Evolutionary conservation across 1,140 invertebrate genomes (phyloP), one percentile per base, ranked within the genome.

Genomic region (Steinernema feltiae): DNA sequence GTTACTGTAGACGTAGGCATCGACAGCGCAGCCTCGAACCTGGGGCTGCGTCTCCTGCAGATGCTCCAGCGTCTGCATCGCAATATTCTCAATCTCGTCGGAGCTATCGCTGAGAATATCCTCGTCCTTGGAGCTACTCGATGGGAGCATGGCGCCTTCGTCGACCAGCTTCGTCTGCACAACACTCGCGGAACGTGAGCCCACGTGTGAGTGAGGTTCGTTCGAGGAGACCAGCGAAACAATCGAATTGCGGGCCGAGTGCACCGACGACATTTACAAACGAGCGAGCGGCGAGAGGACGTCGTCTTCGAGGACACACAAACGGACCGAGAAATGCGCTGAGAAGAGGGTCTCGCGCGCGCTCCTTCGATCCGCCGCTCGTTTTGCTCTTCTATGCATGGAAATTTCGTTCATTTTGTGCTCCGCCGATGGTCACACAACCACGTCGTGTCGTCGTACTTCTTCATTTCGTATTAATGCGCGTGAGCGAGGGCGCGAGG

Each of bases 121-220:
- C 31, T 81, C 80, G 35, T 81, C 80, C 35, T 81, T 81, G 17
- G 74, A 77, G 27, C 71, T 74, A 12, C 71, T 76, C 0, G 80
- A 81, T 1, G 80, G 79, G 18, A 81, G 73, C 77, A 81, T 81
- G 18, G 78, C 75, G 24, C 80, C 80, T 73, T 81, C 80, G 32
- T 71, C 74, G 24, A 48, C 78, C 7, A 73, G 48, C 27, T 48
- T 30, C 30, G 69, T 71, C 35, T 74, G 53, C 71, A 63, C 46
- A 32, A 63, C 73, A 30, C 79, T 70, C 46, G 76, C 76, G 72
- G 77, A 63, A 21, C 71, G 69, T 2, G 70, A 76, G 32, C 74
- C 79, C 15, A 80, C 77, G 27, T 71, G 71, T 29, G 21, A 30
- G 77, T 70, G 48, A 24, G 75, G 72, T 15, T 73, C 79, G 53